Evolutionary conservation across 2,888 invertebrate genomes (phyloP).

Genomic region (Tetramorium bicarinatum): DNA sequence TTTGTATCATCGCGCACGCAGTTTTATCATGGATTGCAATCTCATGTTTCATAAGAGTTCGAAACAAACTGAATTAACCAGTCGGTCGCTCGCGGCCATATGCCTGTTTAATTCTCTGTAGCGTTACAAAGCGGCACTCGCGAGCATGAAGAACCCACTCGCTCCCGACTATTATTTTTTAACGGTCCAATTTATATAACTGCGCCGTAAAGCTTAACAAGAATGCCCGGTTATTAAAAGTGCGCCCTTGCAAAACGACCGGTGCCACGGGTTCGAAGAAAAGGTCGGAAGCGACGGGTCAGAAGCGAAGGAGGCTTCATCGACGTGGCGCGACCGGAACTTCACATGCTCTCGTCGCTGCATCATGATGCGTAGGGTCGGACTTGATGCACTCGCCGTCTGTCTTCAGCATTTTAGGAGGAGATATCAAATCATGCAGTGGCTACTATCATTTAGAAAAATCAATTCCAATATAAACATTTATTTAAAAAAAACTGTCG

Average conservation of each 20-base stretch:
- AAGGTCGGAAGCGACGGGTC: slow-evolving; percentile 19
- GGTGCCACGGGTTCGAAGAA: not conserved
- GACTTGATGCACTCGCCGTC: not conserved
- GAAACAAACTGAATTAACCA: slow-evolving; percentile 24
- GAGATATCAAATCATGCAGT: not conserved
- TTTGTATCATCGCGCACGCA: not conserved
- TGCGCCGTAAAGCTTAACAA: slow-evolving; percentile 46
- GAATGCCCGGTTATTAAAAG: slow-evolving; percentile 45
- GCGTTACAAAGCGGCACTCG: slow-evolving; percentile 6
- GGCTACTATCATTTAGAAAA: not conserved
- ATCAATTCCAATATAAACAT: not conserved
- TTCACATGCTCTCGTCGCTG: slow-evolving; percentile 8
- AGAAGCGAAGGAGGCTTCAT: slow-evolving; percentile 10
- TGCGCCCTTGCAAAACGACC: not conserved
- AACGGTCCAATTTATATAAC: slow-evolving; percentile 37
- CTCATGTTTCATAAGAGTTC: slow-evolving; percentile 14
- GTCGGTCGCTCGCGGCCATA: not conserved
- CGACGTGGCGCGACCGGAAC: slow-evolving; percentile 10
- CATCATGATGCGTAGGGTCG: not conserved
- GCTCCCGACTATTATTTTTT: slow-evolving; percentile 34
- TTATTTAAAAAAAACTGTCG: not conserved
- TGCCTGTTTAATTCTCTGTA: slow-evolving; percentile 7
- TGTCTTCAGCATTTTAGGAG: not conserved
- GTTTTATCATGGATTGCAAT: not conserved
- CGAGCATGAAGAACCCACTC: not conserved